These are phyloP conservation scores for Tinamus guttatus DNA, from an alignment of 2,113 vertebrate genomes.

Conservation along the genomic window DNA sequence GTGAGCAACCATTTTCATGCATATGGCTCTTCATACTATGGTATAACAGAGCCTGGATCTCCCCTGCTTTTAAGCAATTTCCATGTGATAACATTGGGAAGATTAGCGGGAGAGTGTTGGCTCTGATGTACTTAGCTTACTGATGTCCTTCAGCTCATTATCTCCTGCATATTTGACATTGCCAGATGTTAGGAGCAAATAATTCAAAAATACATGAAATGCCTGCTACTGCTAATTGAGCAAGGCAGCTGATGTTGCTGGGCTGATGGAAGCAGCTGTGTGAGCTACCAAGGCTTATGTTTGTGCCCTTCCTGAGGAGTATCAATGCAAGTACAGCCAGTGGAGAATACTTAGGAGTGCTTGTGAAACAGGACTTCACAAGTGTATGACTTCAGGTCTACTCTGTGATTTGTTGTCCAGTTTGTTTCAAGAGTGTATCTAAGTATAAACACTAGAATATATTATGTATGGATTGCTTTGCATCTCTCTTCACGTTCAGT, in stretches of 20 bases:
- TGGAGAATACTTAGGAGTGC: neutral
- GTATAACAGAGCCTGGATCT: neutral
- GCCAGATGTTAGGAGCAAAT: neutral
- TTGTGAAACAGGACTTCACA: neutral
- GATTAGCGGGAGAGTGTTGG: neutral
- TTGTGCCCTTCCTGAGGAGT: neutral
- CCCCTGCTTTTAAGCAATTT: neutral
- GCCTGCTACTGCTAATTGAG: neutral
- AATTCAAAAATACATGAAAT: neutral
- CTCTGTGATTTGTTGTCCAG: neutral
- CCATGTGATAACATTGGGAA: neutral
- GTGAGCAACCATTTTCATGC: neutral
- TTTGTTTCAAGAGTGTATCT: neutral
- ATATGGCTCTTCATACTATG: neutral
- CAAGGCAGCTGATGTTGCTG: neutral
- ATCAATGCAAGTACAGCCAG: neutral
- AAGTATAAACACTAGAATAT: constrained; percentile 1
- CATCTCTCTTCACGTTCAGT: neutral
- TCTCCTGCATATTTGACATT: neutral
- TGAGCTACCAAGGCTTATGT: neutral
- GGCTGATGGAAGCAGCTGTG: constrained; percentile 16
- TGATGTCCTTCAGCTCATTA: constrained; percentile 45
- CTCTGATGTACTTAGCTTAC: neutral
- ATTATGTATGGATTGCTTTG: neutral
- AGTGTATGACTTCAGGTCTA: neutral